Percentiles rank a stretch among this genome's conserved stretches.
These are phyloP conservation scores for Coptotermes formosanus DNA, from an alignment of 1,140 invertebrate species.

Conservation along the genomic window DNA sequence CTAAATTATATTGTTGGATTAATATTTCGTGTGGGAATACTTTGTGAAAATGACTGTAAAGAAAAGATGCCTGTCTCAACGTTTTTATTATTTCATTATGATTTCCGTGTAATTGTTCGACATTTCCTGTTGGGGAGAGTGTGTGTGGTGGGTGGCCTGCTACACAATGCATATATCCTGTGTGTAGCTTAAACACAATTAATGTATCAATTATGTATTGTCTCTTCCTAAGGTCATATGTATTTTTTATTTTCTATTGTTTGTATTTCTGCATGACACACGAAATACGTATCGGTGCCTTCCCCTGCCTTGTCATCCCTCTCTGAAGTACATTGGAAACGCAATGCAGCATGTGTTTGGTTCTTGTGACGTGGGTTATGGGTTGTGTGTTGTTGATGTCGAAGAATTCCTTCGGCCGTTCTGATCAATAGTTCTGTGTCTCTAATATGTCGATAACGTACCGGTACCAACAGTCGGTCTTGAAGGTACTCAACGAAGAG, in stretches of 20 bases:
- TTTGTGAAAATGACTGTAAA: neutral
- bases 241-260: neutral
- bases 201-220: neutral
- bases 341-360: neutral
- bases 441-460: no score
- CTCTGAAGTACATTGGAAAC: neutral
- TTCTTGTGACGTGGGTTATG: no score
- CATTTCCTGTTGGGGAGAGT: neutral
- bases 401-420: no score
- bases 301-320: neutral
- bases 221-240: conserved; percentile 12
- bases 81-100: neutral
- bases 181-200: conserved; percentile 1
- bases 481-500: no score
- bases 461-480: no score
- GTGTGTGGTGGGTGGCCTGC: neutral
- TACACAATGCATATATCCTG: neutral
- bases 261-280: neutral
- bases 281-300: neutral
- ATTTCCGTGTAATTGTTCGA: conserved; percentile 9
- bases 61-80: conserved; percentile 3
- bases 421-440: no score
- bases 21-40: neutral
- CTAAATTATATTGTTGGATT: neutral
- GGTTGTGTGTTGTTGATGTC: no score